These are phyloP conservation scores for Drosophila nigritarsus DNA, from an alignment of 2,888 invertebrate genomes.

Conservation along the genomic window DNA sequence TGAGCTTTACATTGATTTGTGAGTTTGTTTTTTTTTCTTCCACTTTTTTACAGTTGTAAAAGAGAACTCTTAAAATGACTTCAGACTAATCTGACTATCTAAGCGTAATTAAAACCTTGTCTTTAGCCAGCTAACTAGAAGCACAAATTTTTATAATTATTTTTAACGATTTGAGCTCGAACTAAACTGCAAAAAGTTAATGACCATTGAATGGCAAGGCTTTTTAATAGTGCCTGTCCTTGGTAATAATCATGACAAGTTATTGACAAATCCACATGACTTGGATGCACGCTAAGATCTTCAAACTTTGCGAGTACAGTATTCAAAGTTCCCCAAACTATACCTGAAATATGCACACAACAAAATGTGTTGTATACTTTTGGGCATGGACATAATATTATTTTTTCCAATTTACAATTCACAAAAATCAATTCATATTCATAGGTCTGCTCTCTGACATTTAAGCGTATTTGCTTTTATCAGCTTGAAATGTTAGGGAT, in stretches of 20 bases:
- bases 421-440: not conserved
- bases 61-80: not conserved
- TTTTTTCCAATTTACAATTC: too few relatives aligned
- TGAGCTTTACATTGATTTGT: not conserved
- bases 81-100: not conserved
- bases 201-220: conserved; percentile 5
- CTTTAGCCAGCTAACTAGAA: not conserved
- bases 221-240: conserved; percentile 3
- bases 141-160: not conserved
- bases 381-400: not conserved
- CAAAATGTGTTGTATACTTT: conserved; percentile 13
- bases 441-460: not conserved
- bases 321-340: not conserved
- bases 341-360: not conserved
- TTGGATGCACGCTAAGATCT: not conserved
- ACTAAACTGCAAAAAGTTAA: conserved; percentile 2
- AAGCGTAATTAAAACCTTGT: not conserved
- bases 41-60: not conserved
- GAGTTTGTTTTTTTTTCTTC: too few relatives aligned
- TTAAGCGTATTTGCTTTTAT: not conserved
- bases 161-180: not conserved
- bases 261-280: conserved; percentile 2
- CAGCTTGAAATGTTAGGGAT: not conserved
- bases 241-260: conserved; percentile 11
- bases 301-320: not conserved